Evolutionary conservation across 2,888 invertebrate genomes (phyloP), one percentile per base, ranked within the genome.

Genomic region (Itoplectis maculator): DNA sequence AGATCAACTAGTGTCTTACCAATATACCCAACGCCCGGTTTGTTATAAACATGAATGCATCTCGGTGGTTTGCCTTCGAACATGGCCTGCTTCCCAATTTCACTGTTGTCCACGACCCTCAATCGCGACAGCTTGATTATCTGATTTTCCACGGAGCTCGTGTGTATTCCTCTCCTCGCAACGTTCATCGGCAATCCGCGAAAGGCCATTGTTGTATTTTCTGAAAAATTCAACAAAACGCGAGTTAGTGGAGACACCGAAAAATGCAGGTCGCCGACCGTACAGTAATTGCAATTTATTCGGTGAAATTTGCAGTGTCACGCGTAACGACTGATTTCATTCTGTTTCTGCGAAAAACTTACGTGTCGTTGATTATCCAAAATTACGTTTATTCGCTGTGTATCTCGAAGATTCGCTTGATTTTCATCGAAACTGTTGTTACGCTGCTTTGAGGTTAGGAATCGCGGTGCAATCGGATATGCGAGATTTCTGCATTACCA

Each of bases 41-140:
- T 97, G 93, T 97, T 99, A 90, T 99, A 99, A 78, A 99, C 96
- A 91, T 99, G 98, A 89, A 99, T 99, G 89, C 97, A 96, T 92
- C 95, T 96, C 0, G 99, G 98, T 11, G 99, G 98, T 93, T 97
- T 97, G 63, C 99, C 99, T 91, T 98, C 97, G 1, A 97, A 95
- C 97, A 98, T 98, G 0, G 99, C 99, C 91, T 97, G 95, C 92
- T 97, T 98, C 45, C 99, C 99, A 81, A 99, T 95, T 86, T 97
- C 96, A 75, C 98, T 98, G 93, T 99, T 99, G 93, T 99, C 99
- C 2, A 99, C 99, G 6, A 99, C 98, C 88, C 98, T 94, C 15
- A 99, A 93, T 66, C 98, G 94, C 0, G 97, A 95, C 86, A 97
- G 89, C 90, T 96, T 95, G 51, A 95, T 95, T 65, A 97, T 96